Evolutionary conservation across 2,888 invertebrate species (phyloP), one percentile per base, ranked within the genome.

Genomic region (Tenthredo livida): DNA sequence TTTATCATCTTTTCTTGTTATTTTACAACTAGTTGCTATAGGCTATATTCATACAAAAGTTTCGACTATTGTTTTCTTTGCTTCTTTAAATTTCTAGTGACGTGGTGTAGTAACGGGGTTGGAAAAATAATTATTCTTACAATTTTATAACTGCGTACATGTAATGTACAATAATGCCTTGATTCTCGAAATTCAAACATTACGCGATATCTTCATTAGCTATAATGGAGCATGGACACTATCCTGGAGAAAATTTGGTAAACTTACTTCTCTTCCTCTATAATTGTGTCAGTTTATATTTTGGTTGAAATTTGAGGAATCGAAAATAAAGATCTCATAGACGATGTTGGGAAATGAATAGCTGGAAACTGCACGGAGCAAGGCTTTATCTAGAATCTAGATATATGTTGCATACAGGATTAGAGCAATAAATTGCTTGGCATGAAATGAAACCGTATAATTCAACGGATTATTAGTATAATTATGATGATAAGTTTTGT

Each of bases 211-310:
- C 10, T 10, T 15, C 12, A 73, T 17, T 77, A 4, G 9, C 1
- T 21, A 61, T 67, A 90, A 90, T 90, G 91, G 90, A 90, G 85
- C 88, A 89, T 40, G 89, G 89, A 58, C 88, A 90, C 84, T 86
- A 86, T 47, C 90, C 88, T 50, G 90, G 90, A n/a, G 89, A 89
- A 83, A 88, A 88, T 87, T 80, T 90, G 91, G 90, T 90, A 90
- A 65, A 29, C 37, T 33, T 61, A 73, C n/a, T 40, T 61, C 0
- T 25, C 15, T 17, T 1, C 25, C 21, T n/a, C 1, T 15, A 50
- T 47, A 65, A 70, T 70, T 70, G 33, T 33, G 70, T 40, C 17
- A 33, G n/a, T 33, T 33, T 5, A 72, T 40, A 40, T 40, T 40
- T 61, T 29, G 70, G 70, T 70, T 70, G 37, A 2, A 37, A 70